Evolutionary conservation across 2,888 invertebrate species (phyloP), one percentile per base, ranked within the genome.

Genomic region (Amphipyra tragopoginis): DNA sequence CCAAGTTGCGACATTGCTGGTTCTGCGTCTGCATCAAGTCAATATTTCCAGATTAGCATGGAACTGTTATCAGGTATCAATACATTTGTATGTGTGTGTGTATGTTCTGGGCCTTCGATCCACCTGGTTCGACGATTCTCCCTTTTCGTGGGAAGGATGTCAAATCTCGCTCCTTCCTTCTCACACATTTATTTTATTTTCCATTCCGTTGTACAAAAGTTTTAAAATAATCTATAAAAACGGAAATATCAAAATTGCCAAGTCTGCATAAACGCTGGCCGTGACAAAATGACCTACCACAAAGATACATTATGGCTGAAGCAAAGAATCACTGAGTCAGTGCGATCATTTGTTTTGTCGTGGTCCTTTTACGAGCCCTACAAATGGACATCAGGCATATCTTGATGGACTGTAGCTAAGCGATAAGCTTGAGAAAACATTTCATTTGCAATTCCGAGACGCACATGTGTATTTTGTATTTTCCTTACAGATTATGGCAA

Each of bases 351-450:
- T 77, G 67, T 79, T 65, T 81, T 67, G 80, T 69, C 72, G 79
- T 81, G 76, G 75, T 82, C 83, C 83, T 85, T 88, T 86, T 87
- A 82, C 78, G 77, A 80, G 63, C 77, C 68, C 74, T 78, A 80
- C 84, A 84, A 86, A 85, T 82, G 82, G 84, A 77, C 81, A 76
- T 75, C 71, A 65, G 67, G 65, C 69, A 69, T 83, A 87, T 85
- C 85, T 85, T 84, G 86, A 89, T 89, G 83, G 80, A 75, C 79
- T 81, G 80, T 83, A 59, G 76, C 82, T 69, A 80, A 80, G 81
- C 84, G 86, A 86, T 89, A 86, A 86, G 84, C 86, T 81, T 83
- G 81, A 85, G 87, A 87, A 86, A 82, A 85, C 80, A 83, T 86
- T 86, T 84, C 82, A 85, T 88, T 86, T 86, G 84, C 83, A 82